phyloP scores from a whole-genome alignment of 2,113 vertebrate species.

The Alligator sinensis region DNA sequence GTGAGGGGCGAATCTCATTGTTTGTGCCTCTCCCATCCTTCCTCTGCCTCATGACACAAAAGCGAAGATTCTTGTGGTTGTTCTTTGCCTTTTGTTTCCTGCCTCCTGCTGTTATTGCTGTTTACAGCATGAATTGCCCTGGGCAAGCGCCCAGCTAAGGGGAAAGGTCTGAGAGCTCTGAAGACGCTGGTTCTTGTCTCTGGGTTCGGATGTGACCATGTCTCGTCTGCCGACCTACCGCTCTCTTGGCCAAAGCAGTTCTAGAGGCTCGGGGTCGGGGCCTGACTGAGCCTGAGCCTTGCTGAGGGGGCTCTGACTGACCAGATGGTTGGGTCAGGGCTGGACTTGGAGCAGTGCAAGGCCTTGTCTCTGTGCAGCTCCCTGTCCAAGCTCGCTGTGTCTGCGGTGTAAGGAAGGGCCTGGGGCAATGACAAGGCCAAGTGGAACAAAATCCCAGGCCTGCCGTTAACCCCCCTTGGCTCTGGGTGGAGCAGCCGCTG shows the following conservation, averaged over 20 bases:
- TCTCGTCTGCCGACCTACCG: fast-evolving
- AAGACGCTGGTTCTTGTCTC: fast-evolving
- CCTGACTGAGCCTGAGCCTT: fast-evolving
- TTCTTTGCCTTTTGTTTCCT: neutral
- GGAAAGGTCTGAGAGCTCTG: neutral
- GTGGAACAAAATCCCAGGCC: neutral
- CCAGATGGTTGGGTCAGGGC: neutral
- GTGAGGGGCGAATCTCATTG: neutral
- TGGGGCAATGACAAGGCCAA: neutral
- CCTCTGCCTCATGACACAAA: fast-evolving
- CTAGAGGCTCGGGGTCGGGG: fast-evolving
- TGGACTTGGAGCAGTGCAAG: neutral
- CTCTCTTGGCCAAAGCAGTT: neutral
- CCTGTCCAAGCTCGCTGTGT: fast-evolving
- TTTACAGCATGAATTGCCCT: fast-evolving
- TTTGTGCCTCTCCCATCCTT: neutral
- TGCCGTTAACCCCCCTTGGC: no score
- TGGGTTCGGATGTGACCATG: neutral
- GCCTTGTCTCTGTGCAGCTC: fast-evolving
- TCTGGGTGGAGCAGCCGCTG: neutral
- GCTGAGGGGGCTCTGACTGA: fast-evolving
- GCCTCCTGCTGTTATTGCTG: fast-evolving
- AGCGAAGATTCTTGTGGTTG: neutral
- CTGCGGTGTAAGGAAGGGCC: neutral
- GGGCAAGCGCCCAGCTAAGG: neutral